These are phyloP conservation scores for Conus ventricosus DNA, from an alignment of 1,140 invertebrate species.

Conservation along the genomic window DNA sequence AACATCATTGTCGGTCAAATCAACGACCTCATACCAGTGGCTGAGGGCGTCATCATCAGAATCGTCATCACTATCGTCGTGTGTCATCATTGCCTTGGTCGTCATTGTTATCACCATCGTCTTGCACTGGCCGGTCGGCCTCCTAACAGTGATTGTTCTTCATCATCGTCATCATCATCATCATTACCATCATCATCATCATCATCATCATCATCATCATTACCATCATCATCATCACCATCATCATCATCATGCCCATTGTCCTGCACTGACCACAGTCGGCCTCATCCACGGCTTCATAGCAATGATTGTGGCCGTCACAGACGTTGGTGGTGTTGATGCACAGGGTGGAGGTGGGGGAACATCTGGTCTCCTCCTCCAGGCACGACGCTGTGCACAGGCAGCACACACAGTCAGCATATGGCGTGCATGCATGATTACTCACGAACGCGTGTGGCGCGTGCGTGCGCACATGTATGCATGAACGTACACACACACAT, in stretches of 20 bases:
- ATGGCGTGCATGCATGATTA: neutral
- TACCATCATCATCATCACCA: neutral
- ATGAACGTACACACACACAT: neutral
- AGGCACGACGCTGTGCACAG: conserved; percentile 50
- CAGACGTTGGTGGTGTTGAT: conserved; percentile 66
- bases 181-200: neutral
- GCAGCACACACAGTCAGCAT: neutral
- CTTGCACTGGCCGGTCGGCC: neutral
- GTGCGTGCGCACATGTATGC: neutral
- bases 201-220: no score
- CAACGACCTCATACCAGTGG: no score
- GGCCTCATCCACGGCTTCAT: conserved; percentile 73
- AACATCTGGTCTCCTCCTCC: conserved; percentile 48
- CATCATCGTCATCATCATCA: neutral
- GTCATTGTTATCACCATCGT: neutral
- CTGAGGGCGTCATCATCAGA: neutral
- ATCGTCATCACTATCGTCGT: neutral
- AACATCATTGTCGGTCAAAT: neutral
- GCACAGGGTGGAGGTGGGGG: conserved; percentile 65
- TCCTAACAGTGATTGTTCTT: neutral
- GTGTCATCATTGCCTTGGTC: neutral
- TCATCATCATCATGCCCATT: neutral
- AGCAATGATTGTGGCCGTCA: conserved; percentile 73
- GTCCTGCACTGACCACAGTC: conserved; percentile 69
- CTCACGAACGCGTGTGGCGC: neutral